Base-by-base conservation (phyloP, 2,888 invertebrate species). In the Drosophila longiperda region DNA sequence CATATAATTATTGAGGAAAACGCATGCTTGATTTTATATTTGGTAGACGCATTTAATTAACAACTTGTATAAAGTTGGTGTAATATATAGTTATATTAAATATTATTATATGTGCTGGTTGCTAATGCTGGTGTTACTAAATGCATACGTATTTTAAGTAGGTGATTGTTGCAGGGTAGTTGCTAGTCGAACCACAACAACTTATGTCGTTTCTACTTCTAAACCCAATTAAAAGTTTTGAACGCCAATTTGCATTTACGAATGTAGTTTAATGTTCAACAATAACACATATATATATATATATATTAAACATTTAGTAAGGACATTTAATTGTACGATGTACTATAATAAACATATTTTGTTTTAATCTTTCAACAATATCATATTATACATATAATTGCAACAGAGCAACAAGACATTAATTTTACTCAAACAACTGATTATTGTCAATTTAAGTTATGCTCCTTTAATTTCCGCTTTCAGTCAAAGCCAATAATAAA, bases 381-480 rank as follows among this genome's bases (percentile, higher is more conserved):
- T 75, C 42, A 57, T 55, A 32, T 20, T 60, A 54, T 55, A 36
- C 15, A 26, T 26, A 45, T 23, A 45, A 45, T 48, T 64, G 78
- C 78, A 64, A 72, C 73, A 63, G 53, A 73, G 74, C 73, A 78
- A 65, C 45, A 60, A 73, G 34, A 58, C 62, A 62, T 33, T 63
- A 34, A 50, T 52, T 40, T 45, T 26, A 55, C 54, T 45, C 40
- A 45, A 67, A 65, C 62, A 62, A 57, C 61, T 65, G 5, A 73
- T 78, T 78, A 78, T 78, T 78, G 78, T 80, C 78, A 69, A 80
- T 75, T 74, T 66, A 42, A 45, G 32, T 66, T 20, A 36, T 40
- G 34, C 29, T 64, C 64, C 50, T 53, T 34, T 17, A 9, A 34
- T 9, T 34, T 54, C 17, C 6, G 15, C 26, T 26, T 53, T 9